Evolutionary conservation across 2,113 vertebrate genomes (phyloP), one percentile per base, ranked within the genome.

Genomic region (Onychostoma macrolepis): DNA sequence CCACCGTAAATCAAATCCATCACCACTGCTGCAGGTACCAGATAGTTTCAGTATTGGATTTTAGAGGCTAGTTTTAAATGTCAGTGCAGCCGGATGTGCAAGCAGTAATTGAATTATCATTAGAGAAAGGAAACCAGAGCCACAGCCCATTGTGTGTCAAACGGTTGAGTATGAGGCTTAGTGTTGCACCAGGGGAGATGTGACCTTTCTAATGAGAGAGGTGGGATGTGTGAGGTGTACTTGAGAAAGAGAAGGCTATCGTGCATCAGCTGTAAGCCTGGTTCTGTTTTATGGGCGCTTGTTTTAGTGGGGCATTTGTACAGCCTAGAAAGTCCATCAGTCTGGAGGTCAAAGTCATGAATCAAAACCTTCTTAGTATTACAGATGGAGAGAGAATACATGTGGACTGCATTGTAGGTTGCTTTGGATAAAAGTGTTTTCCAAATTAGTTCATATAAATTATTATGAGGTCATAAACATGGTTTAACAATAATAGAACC

Each of bases 171-270:
- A 28, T 33, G 45, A 65, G 58, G 80, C 45, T 58, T 43, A 81
- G 3, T 41, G 43, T 56, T 45, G n/a, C 80, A 75, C 19, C 65
- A n/a, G 19, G 67, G 79, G 53, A 50, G n/a, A 75, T 21, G n/a
- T 87, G 71, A 87, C 86, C 86, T 83, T 83, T 83, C 28, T 83
- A 82, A 87, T 33, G n/a, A 53, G 71, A 41, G 77, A 41, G 21
- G 41, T 78, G 65, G 26, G 30, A 50, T 28, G 61, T 78, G 26
- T 33, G 53, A 72, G 76, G 69, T n/a, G 17, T 26, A 19, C 28
- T 30, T 83, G 28, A 28, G 75, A n/a, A 83, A 65, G 12, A 53
- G 67, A 58, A 69, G 81, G 41, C 71, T 75, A 38, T 17, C 11
- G 36, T 63, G 56, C 79, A 63, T 41, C n/a, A 63, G 36, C 30